Evolutionary conservation across 1,140 invertebrate genomes (phyloP).

Genomic region (Andrena cerasifolii): DNA sequence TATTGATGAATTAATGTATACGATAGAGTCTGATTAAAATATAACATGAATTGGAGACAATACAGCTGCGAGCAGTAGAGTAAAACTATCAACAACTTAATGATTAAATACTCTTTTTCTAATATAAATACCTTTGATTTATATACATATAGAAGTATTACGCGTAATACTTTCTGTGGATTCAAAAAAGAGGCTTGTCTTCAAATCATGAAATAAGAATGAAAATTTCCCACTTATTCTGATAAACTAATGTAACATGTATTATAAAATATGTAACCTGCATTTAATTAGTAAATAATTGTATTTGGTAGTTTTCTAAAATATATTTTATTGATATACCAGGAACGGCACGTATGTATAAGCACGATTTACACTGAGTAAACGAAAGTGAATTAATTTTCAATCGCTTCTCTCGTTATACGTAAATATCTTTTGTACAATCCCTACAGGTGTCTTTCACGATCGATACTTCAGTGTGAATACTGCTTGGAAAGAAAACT

Average conservation of each 20-base stretch:
- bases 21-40: constrained; percentile 29
- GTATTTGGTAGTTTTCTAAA: constrained; percentile 34
- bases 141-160: background rate
- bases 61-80: background rate
- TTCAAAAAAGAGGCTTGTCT: constrained; percentile 18
- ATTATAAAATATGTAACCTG: constrained; percentile 23
- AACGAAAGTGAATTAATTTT: background rate
- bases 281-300: constrained; percentile 43
- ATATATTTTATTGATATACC: constrained; percentile 36
- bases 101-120: background rate
- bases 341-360: constrained; percentile 1
- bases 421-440: background rate
- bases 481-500: constrained; percentile 1
- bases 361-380: constrained; percentile 27
- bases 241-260: constrained; percentile 40
- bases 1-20: constrained; percentile 50
- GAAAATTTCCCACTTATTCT: constrained; percentile 24
- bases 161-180: background rate
- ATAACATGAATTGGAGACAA: constrained; percentile 44
- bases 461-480: constrained; percentile 3
- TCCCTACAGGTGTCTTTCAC: background rate
- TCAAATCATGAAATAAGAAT: constrained; percentile 39
- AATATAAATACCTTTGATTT: background rate
- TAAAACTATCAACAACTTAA: background rate
- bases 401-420: background rate